phyloP scores from a whole-genome alignment of 2,797 vertebrate species.

The Sus cebifrons region DNA sequence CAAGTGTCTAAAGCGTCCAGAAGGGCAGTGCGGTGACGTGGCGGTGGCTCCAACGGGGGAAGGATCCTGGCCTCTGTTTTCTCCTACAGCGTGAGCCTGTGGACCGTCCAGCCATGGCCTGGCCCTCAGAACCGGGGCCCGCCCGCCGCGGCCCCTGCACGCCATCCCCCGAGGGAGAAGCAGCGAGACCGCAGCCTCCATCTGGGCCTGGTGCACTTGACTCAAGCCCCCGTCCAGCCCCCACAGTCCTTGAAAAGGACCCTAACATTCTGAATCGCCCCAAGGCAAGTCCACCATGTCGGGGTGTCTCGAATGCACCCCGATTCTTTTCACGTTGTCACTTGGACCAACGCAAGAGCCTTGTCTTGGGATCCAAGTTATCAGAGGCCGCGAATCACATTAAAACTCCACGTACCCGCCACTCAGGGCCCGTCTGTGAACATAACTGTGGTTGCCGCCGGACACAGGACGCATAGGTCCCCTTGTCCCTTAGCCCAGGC shows the following conservation, averaged over 20 bases:
- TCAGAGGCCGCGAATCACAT: neutral
- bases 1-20: neutral
- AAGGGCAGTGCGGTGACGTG: fast-evolving
- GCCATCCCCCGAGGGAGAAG: fast-evolving
- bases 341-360: neutral
- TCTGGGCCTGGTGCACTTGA: fast-evolving
- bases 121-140: fast-evolving
- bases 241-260: neutral
- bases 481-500: fast-evolving
- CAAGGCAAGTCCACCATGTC: fast-evolving
- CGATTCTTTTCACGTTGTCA: too few species aligned
- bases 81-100: fast-evolving
- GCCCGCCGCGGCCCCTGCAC: fast-evolving
- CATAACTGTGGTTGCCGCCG: fast-evolving
- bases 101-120: fast-evolving
- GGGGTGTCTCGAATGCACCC: fast-evolving
- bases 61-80: neutral
- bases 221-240: neutral
- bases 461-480: fast-evolving
- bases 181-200: fast-evolving
- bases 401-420: fast-evolving
- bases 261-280: neutral
- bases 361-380: fast-evolving
- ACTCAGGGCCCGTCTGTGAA: fast-evolving
- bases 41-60: fast-evolving